A percentile compares a stretch with the other conserved stretches of the same genome.
phyloP scores from a whole-genome alignment of 2,888 invertebrate genomes.

The Pachydiplax longipennis region DNA sequence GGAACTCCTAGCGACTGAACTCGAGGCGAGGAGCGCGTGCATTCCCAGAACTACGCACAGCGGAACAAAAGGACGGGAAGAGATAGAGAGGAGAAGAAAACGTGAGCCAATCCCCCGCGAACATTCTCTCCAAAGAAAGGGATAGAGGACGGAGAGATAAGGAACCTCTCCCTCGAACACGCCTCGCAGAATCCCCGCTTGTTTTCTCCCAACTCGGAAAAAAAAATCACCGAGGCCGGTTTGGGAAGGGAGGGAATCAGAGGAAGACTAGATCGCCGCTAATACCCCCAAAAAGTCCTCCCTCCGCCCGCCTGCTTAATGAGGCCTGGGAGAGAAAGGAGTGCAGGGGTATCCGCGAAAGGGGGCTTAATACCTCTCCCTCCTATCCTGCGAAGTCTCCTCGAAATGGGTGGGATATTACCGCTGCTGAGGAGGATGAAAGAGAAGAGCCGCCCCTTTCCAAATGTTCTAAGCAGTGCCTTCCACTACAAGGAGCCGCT shows the following conservation, averaged over 20 bases:
- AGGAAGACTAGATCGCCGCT: slow-evolving; percentile 28
- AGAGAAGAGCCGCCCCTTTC: background rate
- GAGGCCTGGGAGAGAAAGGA: slow-evolving; percentile 42
- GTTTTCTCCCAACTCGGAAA: background rate
- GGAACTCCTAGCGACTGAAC: too few relatives aligned
- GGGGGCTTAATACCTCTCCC: slow-evolving; percentile 10
- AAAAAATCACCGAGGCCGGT: slow-evolving; percentile 24
- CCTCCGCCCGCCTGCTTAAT: slow-evolving; percentile 38
- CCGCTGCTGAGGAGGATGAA: slow-evolving; percentile 9
- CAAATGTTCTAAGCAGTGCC: slow-evolving; percentile 37
- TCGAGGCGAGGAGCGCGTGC: background rate
- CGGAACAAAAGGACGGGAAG: background rate
- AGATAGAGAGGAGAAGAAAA: background rate
- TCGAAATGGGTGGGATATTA: slow-evolving; percentile 32
- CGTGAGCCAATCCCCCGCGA: background rate
- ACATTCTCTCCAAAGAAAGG: background rate
- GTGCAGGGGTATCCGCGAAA: slow-evolving; percentile 32
- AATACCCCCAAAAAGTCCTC: slow-evolving; percentile 36
- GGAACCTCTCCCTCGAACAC: background rate
- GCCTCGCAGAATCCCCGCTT: slow-evolving; percentile 12
- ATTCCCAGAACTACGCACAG: background rate
- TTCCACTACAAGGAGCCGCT: background rate
- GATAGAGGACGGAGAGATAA: background rate
- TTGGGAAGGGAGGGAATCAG: background rate
- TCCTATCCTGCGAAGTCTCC: slow-evolving; percentile 21